phyloP scores from a whole-genome alignment of 2,797 vertebrate species.

The Crenichthys baileyi region DNA sequence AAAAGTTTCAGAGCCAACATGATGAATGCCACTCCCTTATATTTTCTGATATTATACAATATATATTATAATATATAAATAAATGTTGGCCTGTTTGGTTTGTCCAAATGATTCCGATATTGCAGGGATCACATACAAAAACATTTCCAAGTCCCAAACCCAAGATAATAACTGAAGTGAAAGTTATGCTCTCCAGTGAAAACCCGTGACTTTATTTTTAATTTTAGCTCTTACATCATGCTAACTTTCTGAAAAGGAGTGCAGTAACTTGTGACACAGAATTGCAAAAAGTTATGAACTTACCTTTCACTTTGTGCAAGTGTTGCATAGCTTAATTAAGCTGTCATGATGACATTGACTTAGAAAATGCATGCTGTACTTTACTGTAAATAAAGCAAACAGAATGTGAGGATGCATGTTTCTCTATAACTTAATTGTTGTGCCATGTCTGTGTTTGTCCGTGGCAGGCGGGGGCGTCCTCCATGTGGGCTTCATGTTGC shows the following conservation, averaged over 20 bases:
- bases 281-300: not conserved
- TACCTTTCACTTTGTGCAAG: not conserved
- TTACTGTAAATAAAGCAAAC: not conserved
- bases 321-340: not conserved
- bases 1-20: not conserved
- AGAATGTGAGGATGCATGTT: not conserved
- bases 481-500: constrained; percentile 99
- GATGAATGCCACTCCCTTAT: not conserved
- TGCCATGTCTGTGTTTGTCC: constrained; percentile 9
- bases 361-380: not conserved
- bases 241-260: not conserved
- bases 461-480: constrained; percentile 91
- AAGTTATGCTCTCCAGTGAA: not conserved
- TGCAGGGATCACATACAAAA: not conserved
- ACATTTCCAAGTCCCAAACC: not conserved
- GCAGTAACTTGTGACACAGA: not conserved
- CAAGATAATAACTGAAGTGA: not conserved
- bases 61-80: not conserved
- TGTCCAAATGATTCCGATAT: not conserved
- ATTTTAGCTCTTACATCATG: not conserved
- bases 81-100: not conserved
- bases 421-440: not conserved
- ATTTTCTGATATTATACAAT: too few relatives aligned
- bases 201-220: not conserved
- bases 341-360: not conserved